Conservation (phyloP, 2,113 vertebrate genomes). For the Pampusana beccarii region DNA sequence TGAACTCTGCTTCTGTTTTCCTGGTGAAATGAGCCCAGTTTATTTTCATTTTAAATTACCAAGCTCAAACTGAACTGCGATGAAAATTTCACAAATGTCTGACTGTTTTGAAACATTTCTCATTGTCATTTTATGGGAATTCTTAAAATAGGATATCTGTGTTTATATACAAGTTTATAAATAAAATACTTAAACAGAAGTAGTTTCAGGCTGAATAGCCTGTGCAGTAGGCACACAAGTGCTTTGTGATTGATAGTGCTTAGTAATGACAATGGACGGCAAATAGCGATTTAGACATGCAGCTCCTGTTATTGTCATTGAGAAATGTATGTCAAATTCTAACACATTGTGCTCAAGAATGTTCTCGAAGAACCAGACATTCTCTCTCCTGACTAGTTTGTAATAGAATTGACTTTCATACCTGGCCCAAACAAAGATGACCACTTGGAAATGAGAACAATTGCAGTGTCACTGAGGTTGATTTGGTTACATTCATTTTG, state of each 20-base stretch:
- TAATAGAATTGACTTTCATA: neutral
- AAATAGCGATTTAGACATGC: neutral
- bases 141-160: neutral
- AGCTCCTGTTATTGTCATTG: neutral
- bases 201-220: neutral
- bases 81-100: neutral
- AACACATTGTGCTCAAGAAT: neutral
- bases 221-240: neutral
- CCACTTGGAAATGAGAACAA: neutral
- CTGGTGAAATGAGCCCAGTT: neutral
- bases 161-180: neutral
- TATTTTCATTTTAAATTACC: neutral
- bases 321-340: neutral
- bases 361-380: neutral
- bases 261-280: neutral
- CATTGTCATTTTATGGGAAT: neutral
- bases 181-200: neutral
- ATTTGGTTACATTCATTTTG: neutral
- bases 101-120: neutral
- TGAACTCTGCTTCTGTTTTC: neutral
- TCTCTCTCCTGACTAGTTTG: neutral
- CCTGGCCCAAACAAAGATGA: neutral
- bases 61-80: neutral
- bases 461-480: neutral
- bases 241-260: neutral